Base-by-base conservation (phyloP, 2,113 vertebrate species). In the Xiphophorus maculatus region DNA sequence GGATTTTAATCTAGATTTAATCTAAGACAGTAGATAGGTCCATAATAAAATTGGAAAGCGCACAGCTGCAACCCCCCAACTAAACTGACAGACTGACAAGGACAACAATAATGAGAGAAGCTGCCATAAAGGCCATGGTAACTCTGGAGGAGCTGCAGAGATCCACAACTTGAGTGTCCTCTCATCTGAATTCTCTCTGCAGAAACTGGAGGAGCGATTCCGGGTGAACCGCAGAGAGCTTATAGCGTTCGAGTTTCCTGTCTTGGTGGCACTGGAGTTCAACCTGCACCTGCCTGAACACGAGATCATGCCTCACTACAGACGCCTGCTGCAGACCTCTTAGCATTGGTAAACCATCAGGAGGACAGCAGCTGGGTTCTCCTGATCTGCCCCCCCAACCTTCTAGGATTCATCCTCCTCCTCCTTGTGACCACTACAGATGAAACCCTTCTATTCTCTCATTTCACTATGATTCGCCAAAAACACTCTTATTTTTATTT, bases 141-240 rank as follows among this genome's bases (percentile, higher is more conserved):
- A 7, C 8, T 2, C 14, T 48, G 44, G 44, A 48, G 25, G 51
- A 58, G 51, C 19, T n/a, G 17, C 17, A 48, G 17, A 48, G 25
- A 58, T n/a, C 51, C 22, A 58, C 51, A 58, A 25, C 51, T 58
- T n/a, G 14, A 67, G 12, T 48, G 1, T 0, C 48, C 8, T 73
- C 48, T 75, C 15, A 58, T 48, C 65, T 9, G 0, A 42, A 67
- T 13, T 76, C 69, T 64, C 63, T 5, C 82, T 82, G 54, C 92
- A 99, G 98, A 99, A 99, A 96, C 95, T 99, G 94, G 98, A 99
- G 93, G 98, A 99, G 93, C 95, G 96, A 90, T 99, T 99, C 94
- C 92, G 98, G 72, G 94, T 99, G 91, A 99, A 98, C 87, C 94
- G 98, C 60, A 93, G 98, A 15, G 98, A 99, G 91, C 95, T 99